Evolutionary conservation across 2,797 vertebrate genomes (phyloP).

Genomic region (Arremon aurantiirostris): DNA sequence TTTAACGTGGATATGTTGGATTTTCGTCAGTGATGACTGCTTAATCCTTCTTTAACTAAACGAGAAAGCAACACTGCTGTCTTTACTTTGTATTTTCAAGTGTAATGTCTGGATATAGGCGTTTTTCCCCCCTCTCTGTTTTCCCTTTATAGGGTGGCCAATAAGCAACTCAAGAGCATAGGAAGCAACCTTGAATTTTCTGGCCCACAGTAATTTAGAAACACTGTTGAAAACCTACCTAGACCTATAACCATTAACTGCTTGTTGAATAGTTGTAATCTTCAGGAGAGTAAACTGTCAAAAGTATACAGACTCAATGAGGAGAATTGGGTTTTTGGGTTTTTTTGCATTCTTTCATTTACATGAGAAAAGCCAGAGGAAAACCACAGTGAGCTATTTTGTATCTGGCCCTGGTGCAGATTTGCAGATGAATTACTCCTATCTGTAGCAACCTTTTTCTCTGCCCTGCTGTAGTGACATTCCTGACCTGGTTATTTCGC

Average conservation of each 20-base stretch:
- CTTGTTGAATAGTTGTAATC: not conserved
- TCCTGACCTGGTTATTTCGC: not conserved
- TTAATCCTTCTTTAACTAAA: not conserved
- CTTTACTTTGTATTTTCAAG: not conserved
- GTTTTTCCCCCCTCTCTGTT: rapidly evolving
- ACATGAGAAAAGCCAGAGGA: not conserved
- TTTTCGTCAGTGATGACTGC: not conserved
- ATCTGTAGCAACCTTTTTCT: not conserved
- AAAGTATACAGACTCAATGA: not conserved
- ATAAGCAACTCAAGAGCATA: not conserved
- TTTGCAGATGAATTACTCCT: not conserved
- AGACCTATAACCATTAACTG: not conserved
- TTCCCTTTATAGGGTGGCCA: not conserved
- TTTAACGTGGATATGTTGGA: not conserved
- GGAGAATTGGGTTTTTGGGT: not conserved
- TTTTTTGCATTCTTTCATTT: not conserved
- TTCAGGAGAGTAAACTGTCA: not conserved
- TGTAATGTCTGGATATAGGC: not conserved
- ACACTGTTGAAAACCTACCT: not conserved
- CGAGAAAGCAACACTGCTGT: not conserved
- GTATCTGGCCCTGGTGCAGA: not conserved
- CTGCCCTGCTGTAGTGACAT: not conserved
- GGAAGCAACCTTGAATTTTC: not conserved
- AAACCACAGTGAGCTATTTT: not conserved
- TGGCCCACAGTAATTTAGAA: not conserved